A percentile compares a stretch with the other conserved stretches of the same genome.
phyloP scores from a whole-genome alignment of 2,797 vertebrate genomes.

The Oreochromis mossambicus region DNA sequence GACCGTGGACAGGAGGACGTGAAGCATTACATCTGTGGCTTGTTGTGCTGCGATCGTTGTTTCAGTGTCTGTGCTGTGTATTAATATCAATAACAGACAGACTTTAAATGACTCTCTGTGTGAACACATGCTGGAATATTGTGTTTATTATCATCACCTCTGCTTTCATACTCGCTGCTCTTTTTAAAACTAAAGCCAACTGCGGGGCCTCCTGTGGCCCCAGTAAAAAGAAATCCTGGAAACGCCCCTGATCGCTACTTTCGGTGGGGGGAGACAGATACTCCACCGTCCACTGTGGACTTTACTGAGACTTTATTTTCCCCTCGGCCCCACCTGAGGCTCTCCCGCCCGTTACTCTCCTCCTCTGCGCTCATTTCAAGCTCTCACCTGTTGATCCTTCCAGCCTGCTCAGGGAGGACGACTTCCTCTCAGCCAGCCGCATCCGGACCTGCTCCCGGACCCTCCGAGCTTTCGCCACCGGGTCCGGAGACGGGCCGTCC shows the following conservation, averaged over 20 bases:
- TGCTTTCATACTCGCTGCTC: neutral
- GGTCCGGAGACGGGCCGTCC: conserved; percentile 57
- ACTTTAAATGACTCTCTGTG: neutral
- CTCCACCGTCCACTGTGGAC: neutral
- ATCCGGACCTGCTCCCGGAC: conserved; percentile 92
- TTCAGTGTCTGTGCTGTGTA: too few relatives aligned
- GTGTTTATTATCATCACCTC: neutral
- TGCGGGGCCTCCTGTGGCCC: neutral
- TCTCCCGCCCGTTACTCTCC: neutral
- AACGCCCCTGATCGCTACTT: neutral
- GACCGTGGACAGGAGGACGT: accelerated
- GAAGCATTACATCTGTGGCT: too few relatives aligned
- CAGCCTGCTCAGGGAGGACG: conserved; percentile 56
- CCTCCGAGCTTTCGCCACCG: conserved; percentile 74
- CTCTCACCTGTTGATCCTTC: conserved; percentile 61
- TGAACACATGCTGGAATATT: neutral
- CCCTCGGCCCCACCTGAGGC: neutral
- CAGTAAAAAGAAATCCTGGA: neutral
- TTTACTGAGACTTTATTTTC: neutral
- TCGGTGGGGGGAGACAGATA: neutral
- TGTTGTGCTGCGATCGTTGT: neutral
- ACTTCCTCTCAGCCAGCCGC: conserved; percentile 84
- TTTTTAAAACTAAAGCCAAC: neutral
- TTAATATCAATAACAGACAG: neutral
- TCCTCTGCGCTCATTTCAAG: accelerated